Evolutionary conservation across 2,113 vertebrate species (phyloP).

Genomic region (Prinia subflava): DNA sequence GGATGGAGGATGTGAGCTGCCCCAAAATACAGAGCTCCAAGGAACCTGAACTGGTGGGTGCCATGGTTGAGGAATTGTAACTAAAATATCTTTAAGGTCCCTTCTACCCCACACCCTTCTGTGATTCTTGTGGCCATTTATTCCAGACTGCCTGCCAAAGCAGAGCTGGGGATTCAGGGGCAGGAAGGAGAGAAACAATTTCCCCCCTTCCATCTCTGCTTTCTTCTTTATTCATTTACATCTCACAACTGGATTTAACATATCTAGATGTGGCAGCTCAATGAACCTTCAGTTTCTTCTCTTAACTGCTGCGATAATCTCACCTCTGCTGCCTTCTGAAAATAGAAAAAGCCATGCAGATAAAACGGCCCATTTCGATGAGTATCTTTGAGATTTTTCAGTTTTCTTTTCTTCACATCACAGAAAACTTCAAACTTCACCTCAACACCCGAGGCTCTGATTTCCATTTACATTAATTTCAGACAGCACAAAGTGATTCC

Average conservation of each 20-base stretch:
- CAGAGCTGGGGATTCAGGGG: background rate
- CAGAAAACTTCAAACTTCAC: slow-evolving; percentile 13
- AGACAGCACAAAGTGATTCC: background rate
- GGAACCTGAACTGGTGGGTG: background rate
- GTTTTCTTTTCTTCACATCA: background rate
- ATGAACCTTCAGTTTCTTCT: background rate
- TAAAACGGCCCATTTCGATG: background rate
- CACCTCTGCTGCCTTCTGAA: background rate
- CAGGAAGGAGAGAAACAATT: background rate
- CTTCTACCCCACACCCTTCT: background rate
- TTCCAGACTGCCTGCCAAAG: background rate
- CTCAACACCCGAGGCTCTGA: background rate
- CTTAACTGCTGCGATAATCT: background rate
- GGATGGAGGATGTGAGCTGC: background rate
- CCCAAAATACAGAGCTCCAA: background rate
- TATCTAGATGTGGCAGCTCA: background rate
- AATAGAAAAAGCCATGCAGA: background rate
- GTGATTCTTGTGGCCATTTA: background rate
- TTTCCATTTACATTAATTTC: slow-evolving; percentile 46
- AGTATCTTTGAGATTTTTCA: background rate
- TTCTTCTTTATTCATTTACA: background rate
- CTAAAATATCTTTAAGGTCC: background rate
- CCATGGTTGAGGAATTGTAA: background rate
- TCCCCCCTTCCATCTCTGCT: background rate
- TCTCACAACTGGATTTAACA: background rate